A percentile compares a stretch with the other conserved stretches of the same genome.
Conservation (phyloP, 2,888 invertebrate genomes). For the Horisme vitalbata region DNA sequence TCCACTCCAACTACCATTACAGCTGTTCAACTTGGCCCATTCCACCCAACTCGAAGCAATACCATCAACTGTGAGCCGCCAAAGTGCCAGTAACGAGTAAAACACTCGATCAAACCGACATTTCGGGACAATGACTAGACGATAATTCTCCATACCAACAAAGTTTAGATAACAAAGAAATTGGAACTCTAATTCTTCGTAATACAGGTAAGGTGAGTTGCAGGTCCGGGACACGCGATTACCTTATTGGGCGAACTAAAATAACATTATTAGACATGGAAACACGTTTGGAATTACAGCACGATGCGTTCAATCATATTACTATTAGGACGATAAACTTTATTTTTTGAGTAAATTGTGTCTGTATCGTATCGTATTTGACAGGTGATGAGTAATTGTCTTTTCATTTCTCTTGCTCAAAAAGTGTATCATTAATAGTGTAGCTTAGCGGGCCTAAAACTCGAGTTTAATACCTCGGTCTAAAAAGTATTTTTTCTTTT, state of each 20-base stretch:
- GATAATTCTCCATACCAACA: conserved; percentile 49
- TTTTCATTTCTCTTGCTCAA: too few relatives aligned
- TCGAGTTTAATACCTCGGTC: too few relatives aligned
- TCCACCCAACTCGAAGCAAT: conserved; percentile 32
- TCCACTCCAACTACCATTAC: conserved; percentile 25
- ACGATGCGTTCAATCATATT: conserved; percentile 58
- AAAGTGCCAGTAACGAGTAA: conserved; percentile 48
- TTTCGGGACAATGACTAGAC: conserved; percentile 50
- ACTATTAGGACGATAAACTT: conserved; percentile 54
- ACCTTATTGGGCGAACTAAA: conserved; percentile 57
- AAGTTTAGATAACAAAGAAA: conserved; percentile 40
- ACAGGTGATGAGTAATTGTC: too few relatives aligned
- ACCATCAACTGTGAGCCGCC: conserved; percentile 43
- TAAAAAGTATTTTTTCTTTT: too few relatives aligned
- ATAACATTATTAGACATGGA: conserved; percentile 64
- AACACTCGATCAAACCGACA: conserved; percentile 55
- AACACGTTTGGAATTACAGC: conserved; percentile 52
- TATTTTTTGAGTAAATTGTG: conserved; percentile 48
- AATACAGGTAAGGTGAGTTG: conserved; percentile 35
- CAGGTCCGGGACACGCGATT: conserved; percentile 53
- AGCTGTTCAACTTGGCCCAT: conserved; percentile 33
- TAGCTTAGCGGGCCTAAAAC: too few relatives aligned
- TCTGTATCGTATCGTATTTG: conserved; percentile 31
- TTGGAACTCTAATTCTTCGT: conserved; percentile 33
- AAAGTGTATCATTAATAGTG: too few relatives aligned